A percentile compares a stretch with the other conserved stretches of the same genome.
Evolutionary conservation across 2,113 vertebrate species (phyloP).

Genomic region (Nycticryphes semicollaris): DNA sequence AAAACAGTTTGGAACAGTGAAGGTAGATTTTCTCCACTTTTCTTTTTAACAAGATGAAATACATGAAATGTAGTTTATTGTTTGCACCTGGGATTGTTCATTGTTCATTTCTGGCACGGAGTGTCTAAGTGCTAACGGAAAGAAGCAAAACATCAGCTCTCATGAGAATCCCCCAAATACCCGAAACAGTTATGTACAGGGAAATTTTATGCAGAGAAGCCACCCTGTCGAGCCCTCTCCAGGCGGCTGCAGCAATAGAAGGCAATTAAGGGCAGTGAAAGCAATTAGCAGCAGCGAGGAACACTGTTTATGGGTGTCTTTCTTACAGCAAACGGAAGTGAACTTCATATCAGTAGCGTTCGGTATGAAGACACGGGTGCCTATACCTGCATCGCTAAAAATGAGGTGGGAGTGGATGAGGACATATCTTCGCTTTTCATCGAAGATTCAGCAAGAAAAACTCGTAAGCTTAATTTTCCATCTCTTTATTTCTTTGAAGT

Average conservation of each 20-base stretch:
- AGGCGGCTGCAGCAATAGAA: fast-evolving
- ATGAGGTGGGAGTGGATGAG: conserved; percentile 95
- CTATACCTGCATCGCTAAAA: conserved; percentile 97
- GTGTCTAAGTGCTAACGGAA: background rate
- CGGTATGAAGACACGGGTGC: conserved; percentile 96
- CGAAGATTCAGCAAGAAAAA: conserved; percentile 94
- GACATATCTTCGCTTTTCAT: conserved; percentile 97
- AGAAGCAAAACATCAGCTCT: background rate
- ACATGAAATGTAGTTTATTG: background rate
- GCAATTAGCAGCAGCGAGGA: background rate
- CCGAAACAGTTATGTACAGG: fast-evolving
- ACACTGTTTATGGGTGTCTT: background rate
- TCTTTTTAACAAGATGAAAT: background rate
- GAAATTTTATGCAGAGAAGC: background rate
- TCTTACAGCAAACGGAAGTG: conserved; percentile 88
- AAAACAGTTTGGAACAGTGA: background rate
- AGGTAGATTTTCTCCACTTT: background rate
- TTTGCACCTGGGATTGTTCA: background rate
- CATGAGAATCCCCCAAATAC: background rate
- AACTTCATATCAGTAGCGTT: conserved; percentile 89
- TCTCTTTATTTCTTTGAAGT: background rate
- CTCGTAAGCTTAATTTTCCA: conserved; percentile 79
- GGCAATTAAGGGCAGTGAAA: background rate
- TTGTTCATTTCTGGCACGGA: background rate
- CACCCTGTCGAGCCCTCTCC: fast-evolving